These are phyloP conservation scores for Erebia aethiops DNA, from an alignment of 2,888 invertebrate species.

Conservation along the genomic window DNA sequence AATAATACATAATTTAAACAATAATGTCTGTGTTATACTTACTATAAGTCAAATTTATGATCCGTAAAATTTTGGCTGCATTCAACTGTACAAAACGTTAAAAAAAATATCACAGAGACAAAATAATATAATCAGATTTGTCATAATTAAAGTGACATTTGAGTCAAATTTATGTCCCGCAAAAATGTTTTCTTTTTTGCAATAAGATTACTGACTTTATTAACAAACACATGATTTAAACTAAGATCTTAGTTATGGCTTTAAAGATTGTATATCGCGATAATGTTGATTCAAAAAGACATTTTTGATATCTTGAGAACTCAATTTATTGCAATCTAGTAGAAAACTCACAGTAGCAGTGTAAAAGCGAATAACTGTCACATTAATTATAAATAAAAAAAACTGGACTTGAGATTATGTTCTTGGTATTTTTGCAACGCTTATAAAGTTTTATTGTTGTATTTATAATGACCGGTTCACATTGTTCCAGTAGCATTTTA, in stretches of 20 bases:
- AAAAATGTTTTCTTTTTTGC: slow-evolving; percentile 6
- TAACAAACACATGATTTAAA: neutral
- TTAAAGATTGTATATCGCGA: slow-evolving; percentile 12
- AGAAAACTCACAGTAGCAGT: slow-evolving; percentile 17
- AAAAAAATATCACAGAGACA: neutral
- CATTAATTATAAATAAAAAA: slow-evolving; percentile 18
- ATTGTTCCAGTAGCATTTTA: neutral
- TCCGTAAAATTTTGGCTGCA: neutral
- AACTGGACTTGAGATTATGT: slow-evolving; percentile 11
- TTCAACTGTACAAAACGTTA: neutral
- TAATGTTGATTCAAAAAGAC: slow-evolving; percentile 12
- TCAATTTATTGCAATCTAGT: slow-evolving; percentile 16
- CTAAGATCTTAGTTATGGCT: neutral
- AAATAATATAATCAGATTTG: neutral
- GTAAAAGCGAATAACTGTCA: slow-evolving; percentile 6
- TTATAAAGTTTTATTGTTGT: slow-evolving; percentile 17
- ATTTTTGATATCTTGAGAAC: slow-evolving; percentile 18
- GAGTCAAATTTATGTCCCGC: neutral
- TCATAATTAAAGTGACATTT: slow-evolving; percentile 1
- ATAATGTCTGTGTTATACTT: neutral
- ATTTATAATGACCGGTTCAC: neutral
- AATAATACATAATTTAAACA: neutral
- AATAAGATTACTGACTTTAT: neutral
- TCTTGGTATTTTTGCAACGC: slow-evolving; percentile 10
- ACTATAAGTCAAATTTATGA: slow-evolving; percentile 9